Evolutionary conservation across 53 echinoderm and acorn worm species (phyloP).

Genomic region (Stichopus horrens): DNA sequence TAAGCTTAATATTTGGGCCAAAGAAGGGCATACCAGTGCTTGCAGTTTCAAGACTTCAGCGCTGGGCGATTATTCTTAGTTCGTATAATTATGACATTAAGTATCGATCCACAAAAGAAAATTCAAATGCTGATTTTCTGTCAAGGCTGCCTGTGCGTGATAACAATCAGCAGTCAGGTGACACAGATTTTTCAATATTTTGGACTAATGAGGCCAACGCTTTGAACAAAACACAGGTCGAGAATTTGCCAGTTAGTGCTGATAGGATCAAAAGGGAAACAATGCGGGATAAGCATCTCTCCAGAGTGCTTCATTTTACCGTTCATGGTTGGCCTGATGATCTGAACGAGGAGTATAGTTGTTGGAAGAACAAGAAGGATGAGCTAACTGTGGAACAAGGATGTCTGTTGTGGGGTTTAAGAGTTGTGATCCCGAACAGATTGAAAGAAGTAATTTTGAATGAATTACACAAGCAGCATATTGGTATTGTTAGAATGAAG

Average conservation of each 20-base stretch:
- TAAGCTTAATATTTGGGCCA: constrained; percentile 13
- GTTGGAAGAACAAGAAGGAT: constrained; percentile 10
- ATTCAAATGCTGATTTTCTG: constrained; percentile 33
- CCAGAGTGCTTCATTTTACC: constrained; percentile 34
- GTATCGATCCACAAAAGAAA: constrained; percentile 27
- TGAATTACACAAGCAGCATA: constrained; percentile 5
- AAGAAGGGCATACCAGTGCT: constrained; percentile 25
- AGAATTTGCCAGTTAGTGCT: not conserved
- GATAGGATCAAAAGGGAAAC: not conserved
- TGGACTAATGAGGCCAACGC: constrained; percentile 29
- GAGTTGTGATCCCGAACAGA: constrained; percentile 5
- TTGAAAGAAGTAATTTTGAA: not conserved
- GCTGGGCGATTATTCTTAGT: constrained; percentile 32
- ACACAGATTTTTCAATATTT: not conserved
- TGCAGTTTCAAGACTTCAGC: constrained; percentile 23
- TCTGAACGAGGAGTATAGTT: not conserved
- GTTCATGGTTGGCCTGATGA: constrained; percentile 41
- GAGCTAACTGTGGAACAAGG: not conserved
- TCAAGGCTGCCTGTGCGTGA: constrained; percentile 21
- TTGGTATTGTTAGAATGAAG: constrained; percentile 27
- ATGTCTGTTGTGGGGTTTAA: constrained; percentile 29
- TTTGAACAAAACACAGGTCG: not conserved
- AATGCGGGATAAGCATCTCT: not conserved
- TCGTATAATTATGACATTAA: constrained; percentile 21
- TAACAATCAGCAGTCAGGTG: not conserved